These are phyloP conservation scores for Manduca sexta DNA, from an alignment of 1,140 invertebrate genomes.

Conservation along the genomic window DNA sequence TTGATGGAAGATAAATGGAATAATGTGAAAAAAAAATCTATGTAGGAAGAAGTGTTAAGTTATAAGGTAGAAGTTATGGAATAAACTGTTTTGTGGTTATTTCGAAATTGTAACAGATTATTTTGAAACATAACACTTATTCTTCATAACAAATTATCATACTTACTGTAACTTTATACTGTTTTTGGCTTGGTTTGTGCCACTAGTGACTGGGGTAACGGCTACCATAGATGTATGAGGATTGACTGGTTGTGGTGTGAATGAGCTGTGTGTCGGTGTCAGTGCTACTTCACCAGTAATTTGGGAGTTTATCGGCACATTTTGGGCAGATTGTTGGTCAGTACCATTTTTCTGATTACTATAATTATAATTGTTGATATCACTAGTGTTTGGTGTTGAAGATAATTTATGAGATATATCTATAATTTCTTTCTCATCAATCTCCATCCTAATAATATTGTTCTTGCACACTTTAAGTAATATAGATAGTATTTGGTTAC, in stretches of 20 bases:
- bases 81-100: background rate
- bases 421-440: no score
- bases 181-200: slow-evolving; percentile 60
- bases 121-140: background rate
- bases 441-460: no score
- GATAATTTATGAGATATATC: no score
- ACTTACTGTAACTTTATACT: slow-evolving; percentile 72
- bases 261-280: slow-evolving; percentile 49
- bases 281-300: slow-evolving; percentile 48
- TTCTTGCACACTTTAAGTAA: no score
- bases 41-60: background rate
- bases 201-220: slow-evolving; percentile 64
- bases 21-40: background rate
- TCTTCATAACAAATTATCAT: background rate
- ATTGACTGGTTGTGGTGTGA: slow-evolving; percentile 53
- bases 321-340: no score
- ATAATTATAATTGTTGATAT: no score
- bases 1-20: background rate
- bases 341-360: no score
- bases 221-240: slow-evolving; percentile 60
- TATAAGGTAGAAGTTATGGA: background rate
- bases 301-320: background rate
- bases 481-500: no score
- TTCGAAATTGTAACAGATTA: background rate
- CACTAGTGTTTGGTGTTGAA: no score